Conservation (phyloP, 2,113 vertebrate species). For the Craseonycteris thonglongyai region DNA sequence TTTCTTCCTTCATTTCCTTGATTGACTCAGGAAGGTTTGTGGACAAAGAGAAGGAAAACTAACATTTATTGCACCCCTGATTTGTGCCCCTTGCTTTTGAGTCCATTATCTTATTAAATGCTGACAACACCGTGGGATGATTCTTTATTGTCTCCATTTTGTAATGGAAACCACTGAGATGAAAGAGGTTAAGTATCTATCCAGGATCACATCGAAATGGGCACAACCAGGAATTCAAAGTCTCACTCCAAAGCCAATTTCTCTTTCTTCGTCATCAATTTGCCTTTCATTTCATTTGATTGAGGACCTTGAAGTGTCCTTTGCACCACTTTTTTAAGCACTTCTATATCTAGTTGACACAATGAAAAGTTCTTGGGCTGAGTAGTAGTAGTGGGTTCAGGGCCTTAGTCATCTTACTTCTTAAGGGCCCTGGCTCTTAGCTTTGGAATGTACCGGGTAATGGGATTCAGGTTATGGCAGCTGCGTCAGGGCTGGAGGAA, state of each 20-base stretch:
- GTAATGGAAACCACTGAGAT: background rate
- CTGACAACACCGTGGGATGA: background rate
- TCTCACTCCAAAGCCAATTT: background rate
- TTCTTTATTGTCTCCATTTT: background rate
- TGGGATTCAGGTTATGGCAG: background rate
- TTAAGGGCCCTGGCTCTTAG: background rate
- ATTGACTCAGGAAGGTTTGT: fast-evolving
- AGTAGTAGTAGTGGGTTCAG: background rate
- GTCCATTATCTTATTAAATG: background rate
- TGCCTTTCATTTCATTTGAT: background rate
- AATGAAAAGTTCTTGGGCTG: background rate
- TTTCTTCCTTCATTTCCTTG: background rate
- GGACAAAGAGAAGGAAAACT: background rate
- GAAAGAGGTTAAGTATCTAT: background rate
- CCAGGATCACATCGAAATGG: background rate
- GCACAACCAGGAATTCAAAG: background rate
- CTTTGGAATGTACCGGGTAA: background rate
- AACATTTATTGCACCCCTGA: background rate
- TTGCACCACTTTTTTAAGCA: background rate
- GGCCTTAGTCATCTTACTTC: background rate
- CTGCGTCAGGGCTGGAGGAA: background rate
- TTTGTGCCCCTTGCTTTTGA: background rate
- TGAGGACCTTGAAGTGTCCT: background rate
- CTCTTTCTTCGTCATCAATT: background rate
- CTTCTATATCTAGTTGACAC: background rate